A percentile compares a stretch with the other conserved stretches of the same genome.
Evolutionary conservation across 2,888 invertebrate genomes (phyloP).

Genomic region (Leucania comma): DNA sequence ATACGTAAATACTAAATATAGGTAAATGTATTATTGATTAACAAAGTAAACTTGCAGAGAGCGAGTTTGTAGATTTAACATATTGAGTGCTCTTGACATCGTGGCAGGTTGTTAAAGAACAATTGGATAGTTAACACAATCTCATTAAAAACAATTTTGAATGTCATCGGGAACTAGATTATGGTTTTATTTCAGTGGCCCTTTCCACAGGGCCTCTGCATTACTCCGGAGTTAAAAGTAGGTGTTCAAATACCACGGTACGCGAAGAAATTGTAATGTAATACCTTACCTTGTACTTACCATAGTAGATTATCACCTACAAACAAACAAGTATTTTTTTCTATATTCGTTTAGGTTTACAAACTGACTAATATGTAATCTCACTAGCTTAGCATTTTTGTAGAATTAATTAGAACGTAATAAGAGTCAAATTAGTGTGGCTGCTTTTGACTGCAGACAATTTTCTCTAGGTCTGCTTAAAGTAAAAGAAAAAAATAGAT

Average conservation of each 20-base stretch:
- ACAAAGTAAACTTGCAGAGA: constrained; percentile 24
- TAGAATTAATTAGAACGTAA: neutral
- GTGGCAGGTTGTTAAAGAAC: neutral
- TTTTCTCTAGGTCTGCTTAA: neutral
- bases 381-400: neutral
- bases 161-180: neutral
- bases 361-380: neutral
- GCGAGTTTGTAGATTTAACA: neutral
- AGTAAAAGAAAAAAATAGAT: neutral
- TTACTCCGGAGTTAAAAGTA: neutral
- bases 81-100: neutral
- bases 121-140: neutral
- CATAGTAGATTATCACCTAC: too few species aligned
- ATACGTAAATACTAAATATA: constrained; percentile 64
- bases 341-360: neutral
- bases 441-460: neutral
- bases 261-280: neutral
- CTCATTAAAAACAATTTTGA: neutral
- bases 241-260: neutral
- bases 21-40: constrained; percentile 61
- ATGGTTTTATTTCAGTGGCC: too few species aligned
- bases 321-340: too few species aligned
- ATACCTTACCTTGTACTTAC: too few species aligned
- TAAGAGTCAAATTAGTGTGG: neutral
- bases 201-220: too few species aligned